Base-by-base conservation (phyloP, 1,140 invertebrate genomes). In the Drosophila yakuba region DNA sequence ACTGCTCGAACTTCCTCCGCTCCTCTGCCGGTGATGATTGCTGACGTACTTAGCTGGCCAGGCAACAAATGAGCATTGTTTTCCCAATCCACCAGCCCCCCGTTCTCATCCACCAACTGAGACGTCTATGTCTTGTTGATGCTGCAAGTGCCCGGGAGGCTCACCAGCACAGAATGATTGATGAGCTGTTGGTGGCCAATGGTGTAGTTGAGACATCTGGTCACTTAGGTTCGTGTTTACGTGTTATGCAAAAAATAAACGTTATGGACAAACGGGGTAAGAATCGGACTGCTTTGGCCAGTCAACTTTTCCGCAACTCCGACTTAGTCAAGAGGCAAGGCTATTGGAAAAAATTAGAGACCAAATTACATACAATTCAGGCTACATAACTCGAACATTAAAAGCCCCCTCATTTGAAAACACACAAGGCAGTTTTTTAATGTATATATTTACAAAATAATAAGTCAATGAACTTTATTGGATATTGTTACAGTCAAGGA, bases 51-150 rank as follows among this genome's bases (percentile, higher is more conserved):
- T 54, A 39, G 54, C 36, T 32, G 68, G 50, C 60, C 54, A 41
- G 58, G 64, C 73, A 81, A 81, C 57, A 81, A 78, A 78, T 68
- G 62, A 50, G 63, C 81, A 81, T 85, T 85, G 77, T 74, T 50
- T 56, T 11, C 56, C 35, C n/a, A 48, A 41, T 57, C 45, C 7
- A 51, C 25, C n/a, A 48, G 38, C 52, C 45, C 4, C 56, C 63
- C 28, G 25, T 4, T 25, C 25, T 25, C 25, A 17, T 66, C 51
- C 66, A 45, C 17, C 50, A 51, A 56, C 28, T 52, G 14, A 17
- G 6, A 45, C 50, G 47, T 10, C 14, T 11, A 15, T 11, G 58
- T 63, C n/a, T 64, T 43, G 51, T 38, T 63, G 41, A 43, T 28
- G 56, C 17, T 41, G 51, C 43, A 51, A 45, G 38, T 47, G 51